Conservation (phyloP, 2,113 vertebrate genomes). For the Pandion haliaetus region DNA sequence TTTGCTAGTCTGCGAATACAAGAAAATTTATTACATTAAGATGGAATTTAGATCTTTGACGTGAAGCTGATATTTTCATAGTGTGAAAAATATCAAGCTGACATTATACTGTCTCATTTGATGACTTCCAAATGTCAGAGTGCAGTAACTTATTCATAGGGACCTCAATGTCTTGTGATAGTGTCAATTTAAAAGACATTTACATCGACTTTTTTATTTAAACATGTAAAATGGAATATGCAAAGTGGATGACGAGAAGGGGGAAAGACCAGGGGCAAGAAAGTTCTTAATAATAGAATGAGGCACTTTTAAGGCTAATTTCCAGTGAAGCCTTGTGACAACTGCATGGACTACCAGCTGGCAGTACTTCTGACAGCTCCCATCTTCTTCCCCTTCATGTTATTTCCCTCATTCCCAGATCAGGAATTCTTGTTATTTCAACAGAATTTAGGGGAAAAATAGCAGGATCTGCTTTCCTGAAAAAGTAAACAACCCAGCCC, state of each 20-base stretch:
- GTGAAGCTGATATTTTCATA: slow-evolving; percentile 73
- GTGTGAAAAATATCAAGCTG: slow-evolving; percentile 77
- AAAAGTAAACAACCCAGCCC: neutral
- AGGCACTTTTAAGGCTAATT: slow-evolving; percentile 22
- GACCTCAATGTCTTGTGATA: slow-evolving; percentile 60
- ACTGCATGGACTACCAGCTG: neutral
- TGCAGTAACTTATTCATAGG: slow-evolving; percentile 63
- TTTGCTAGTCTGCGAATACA: slow-evolving; percentile 63
- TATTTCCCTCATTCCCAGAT: neutral
- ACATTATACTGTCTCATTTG: slow-evolving; percentile 71
- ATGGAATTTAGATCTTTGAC: slow-evolving; percentile 71
- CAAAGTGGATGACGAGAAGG: slow-evolving; percentile 50
- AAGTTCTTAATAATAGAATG: slow-evolving; percentile 18
- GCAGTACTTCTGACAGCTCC: neutral
- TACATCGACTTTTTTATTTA: slow-evolving; percentile 69
- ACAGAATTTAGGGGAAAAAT: neutral
- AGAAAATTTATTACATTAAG: slow-evolving; percentile 67
- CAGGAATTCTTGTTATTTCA: neutral
- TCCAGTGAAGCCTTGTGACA: neutral
- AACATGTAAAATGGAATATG: slow-evolving; percentile 69
- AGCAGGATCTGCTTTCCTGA: neutral
- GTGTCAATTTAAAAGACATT: slow-evolving; percentile 74
- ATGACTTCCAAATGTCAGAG: slow-evolving; percentile 78
- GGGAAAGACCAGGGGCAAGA: slow-evolving; percentile 4
- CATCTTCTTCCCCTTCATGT: neutral